Conservation (phyloP, 2,888 invertebrate species). For the Metalampra italica region DNA sequence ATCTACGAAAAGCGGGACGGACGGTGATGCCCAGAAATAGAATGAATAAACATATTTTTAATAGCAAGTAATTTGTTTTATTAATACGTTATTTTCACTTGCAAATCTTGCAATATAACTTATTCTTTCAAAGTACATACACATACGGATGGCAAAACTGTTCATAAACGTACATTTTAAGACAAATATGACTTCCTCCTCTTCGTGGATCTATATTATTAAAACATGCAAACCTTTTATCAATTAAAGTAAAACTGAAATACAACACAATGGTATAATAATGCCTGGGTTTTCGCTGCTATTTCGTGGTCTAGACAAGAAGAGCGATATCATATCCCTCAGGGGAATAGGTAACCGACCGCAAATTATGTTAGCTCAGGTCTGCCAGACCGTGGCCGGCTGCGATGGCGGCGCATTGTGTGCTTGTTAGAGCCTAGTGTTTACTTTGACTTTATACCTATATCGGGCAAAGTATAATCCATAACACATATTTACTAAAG, state of each 20-base stretch:
- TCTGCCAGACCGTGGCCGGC: conserved; percentile 55
- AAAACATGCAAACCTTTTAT: not conserved
- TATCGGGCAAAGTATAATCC: not conserved
- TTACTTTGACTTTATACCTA: conserved; percentile 3
- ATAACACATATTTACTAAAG: not conserved
- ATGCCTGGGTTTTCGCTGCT: conserved; percentile 19
- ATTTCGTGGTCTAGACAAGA: conserved; percentile 52
- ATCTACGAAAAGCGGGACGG: too few relatives aligned
- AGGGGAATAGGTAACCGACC: conserved; percentile 59
- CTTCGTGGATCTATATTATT: too few relatives aligned
- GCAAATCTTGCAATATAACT: too few relatives aligned
- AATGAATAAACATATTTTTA: too few relatives aligned
- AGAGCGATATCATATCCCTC: conserved; percentile 45
- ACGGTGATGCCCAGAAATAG: too few relatives aligned
- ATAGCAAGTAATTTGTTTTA: too few relatives aligned
- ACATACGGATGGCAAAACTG: too few relatives aligned
- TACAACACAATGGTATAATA: not conserved
- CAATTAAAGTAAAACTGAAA: not conserved
- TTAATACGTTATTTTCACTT: too few relatives aligned
- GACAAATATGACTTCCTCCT: too few relatives aligned
- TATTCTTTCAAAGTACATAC: too few relatives aligned
- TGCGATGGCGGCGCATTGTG: conserved; percentile 35
- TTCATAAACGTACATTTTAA: too few relatives aligned
- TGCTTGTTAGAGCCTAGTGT: conserved; percentile 29
- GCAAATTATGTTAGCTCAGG: conserved; percentile 60